Evolutionary conservation across 2,888 invertebrate genomes (phyloP).

Genomic region (Philereme transversata): DNA sequence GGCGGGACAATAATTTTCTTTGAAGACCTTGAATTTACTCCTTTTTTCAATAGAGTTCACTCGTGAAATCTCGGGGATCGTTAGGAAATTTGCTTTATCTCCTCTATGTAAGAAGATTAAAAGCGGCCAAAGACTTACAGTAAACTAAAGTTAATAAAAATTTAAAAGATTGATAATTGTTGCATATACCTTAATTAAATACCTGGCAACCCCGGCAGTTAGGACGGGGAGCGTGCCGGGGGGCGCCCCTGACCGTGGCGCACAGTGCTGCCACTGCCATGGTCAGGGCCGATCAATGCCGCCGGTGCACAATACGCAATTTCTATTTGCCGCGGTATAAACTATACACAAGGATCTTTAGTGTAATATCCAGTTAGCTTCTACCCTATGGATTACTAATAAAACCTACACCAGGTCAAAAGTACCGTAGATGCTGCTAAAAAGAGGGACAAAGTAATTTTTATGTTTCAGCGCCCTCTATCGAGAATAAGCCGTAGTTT

Average conservation of each 20-base stretch:
- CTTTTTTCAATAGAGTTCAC: too few relatives aligned
- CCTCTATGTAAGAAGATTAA: not conserved
- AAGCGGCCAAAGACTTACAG: not conserved
- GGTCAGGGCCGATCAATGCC: slow-evolving; percentile 40
- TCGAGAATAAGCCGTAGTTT: not conserved
- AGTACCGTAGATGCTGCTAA: not conserved
- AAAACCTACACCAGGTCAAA: not conserved
- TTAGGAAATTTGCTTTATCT: too few relatives aligned
- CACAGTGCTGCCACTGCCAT: slow-evolving; percentile 33
- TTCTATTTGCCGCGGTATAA: slow-evolving; percentile 8
- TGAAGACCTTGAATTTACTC: too few relatives aligned
- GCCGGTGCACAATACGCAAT: slow-evolving; percentile 18
- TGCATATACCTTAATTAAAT: not conserved
- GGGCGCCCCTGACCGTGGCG: slow-evolving; percentile 32
- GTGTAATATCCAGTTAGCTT: not conserved
- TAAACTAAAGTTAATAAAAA: not conserved
- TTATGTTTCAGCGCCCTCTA: not conserved
- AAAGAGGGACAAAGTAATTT: not conserved
- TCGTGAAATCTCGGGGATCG: too few relatives aligned
- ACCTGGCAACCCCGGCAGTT: slow-evolving; percentile 7
- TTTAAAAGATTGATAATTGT: not conserved
- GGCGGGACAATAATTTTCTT: too few relatives aligned
- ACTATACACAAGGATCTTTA: not conserved
- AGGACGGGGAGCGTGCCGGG: slow-evolving; percentile 5
- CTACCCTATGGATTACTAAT: not conserved